Base-by-base conservation (phyloP, 2,113 vertebrate genomes). In the Etia nguti region DNA sequence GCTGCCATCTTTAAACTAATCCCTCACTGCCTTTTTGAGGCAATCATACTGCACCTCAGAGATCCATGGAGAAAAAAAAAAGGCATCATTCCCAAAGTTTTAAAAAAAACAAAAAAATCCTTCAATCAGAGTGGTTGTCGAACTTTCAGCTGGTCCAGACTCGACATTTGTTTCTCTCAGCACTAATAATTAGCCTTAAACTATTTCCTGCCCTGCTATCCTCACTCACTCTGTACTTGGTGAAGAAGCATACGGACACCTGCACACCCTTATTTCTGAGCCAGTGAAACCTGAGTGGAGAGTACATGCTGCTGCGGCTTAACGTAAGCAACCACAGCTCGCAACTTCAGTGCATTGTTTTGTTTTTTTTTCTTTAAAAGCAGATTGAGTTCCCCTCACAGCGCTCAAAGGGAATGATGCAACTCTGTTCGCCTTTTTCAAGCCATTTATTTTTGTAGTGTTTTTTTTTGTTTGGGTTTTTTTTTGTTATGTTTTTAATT, bases 131-230 rank as follows among this genome's bases (percentile, higher is more conserved):
- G 94, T 88, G 92, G 90, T 93, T 90, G 92, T 93, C 56, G 88
- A 94, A 94, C 91, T 88, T 87, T 92, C 89, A 85, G 88, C 93
- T 92, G 87, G 91, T 96, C 89, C 83, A 92, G 90, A 91, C 87
- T 84, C 88, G 26, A 85, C 88, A 65, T 93, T 93, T 94, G 80
- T 93, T 93, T 91, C 88, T 95, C 92, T 93, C 95, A 95, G 94
- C 95, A 96, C 95, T 96, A 96, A 95, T 93, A 92, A 65, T 95
- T 96, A 96, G 96, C 96, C 96, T 97, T 97, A 97, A 97, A 94
- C 94, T 92, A 85, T 95, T 92, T 94, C 93, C 94, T 91, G 93
- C 94, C 94, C 93, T 88, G 88, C 88, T 93, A 90, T 92, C 93
- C 92, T 92, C 89, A 84, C 92, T 92, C 94, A 91, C 93, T 91